Evolutionary conservation across 2,113 vertebrate genomes (phyloP).

Genomic region (Lagopus leucura): DNA sequence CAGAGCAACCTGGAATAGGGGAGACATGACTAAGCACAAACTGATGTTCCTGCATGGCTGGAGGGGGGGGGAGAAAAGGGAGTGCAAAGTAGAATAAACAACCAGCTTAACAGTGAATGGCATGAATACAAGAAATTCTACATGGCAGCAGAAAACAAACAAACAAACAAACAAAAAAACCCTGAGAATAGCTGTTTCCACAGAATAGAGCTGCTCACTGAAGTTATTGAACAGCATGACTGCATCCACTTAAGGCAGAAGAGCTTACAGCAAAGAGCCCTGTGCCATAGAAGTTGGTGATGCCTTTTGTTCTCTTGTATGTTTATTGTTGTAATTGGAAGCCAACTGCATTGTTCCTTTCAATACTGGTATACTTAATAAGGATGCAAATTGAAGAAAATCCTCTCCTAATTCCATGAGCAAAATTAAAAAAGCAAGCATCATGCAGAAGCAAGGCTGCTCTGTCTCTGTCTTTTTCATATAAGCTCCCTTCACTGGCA

Average conservation of each 20-base stretch:
- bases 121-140: not conserved
- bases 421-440: not conserved
- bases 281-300: not conserved
- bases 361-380: not conserved
- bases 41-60: not conserved
- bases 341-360: slow-evolving; percentile 2
- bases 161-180: too few species aligned
- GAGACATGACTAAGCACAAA: not conserved
- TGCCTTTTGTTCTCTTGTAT: not conserved
- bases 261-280: not conserved
- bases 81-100: not conserved
- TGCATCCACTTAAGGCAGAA: not conserved
- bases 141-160: not conserved
- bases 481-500: not conserved
- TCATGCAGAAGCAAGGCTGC: not conserved
- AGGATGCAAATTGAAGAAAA: slow-evolving; percentile 12
- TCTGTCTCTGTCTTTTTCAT: not conserved
- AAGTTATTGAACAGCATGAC: not conserved
- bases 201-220: not conserved
- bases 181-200: not conserved
- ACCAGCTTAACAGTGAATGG: not conserved
- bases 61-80: not conserved
- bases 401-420: not conserved
- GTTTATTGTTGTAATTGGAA: slow-evolving; percentile 17
- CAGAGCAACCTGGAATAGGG: not conserved